Evolutionary conservation across 2,797 vertebrate genomes (phyloP), one percentile per base, ranked within the genome.

Genomic region (Discoglossus pictus): DNA sequence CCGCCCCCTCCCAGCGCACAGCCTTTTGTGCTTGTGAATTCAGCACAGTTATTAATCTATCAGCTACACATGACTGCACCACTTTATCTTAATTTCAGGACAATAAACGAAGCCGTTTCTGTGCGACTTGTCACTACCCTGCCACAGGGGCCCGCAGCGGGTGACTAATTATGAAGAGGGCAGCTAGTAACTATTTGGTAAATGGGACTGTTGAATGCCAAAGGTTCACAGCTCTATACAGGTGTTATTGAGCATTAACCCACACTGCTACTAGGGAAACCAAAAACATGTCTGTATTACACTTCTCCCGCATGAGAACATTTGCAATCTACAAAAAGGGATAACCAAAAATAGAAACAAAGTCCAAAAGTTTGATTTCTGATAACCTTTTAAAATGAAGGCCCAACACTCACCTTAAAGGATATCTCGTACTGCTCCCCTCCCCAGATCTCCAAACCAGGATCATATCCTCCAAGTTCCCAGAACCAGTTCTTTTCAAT

Each of bases 361-460:
- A 31, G 27, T 4, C 27, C 27, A 31, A 4, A 4, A 31, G 27
- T 31, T 4, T 31, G 27, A 31, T 31, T 31, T 4, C 27, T 31
- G 27, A n/a, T n/a, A n/a, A n/a, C n/a, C n/a, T n/a, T n/a, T n/a
- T 8, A 8, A 31, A 31, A 31, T 4, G 1, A 34, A n/a, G 25
- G 17, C 9, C 24, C 23, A 5, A n/a, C 55, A 76, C 87, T 87
- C 81, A 99, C 97, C 95, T 99, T 99, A 85, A 98, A 99, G 1
- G 96, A 99, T 83, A 99, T 98, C 86, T 99, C 97, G 17, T 98
- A 99, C 76, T 98, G 94, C 58, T 98, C 95, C 81, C 97, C 97
- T 81, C 97, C 97, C 97, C 97, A 99, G 86, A 99, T 99, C 86
- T 99, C 97, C 84, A 98, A 89, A 56, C 97, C 94, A 1, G 91